phyloP scores from a whole-genome alignment of 2,113 vertebrate species.

The Syrrhaptes paradoxus region DNA sequence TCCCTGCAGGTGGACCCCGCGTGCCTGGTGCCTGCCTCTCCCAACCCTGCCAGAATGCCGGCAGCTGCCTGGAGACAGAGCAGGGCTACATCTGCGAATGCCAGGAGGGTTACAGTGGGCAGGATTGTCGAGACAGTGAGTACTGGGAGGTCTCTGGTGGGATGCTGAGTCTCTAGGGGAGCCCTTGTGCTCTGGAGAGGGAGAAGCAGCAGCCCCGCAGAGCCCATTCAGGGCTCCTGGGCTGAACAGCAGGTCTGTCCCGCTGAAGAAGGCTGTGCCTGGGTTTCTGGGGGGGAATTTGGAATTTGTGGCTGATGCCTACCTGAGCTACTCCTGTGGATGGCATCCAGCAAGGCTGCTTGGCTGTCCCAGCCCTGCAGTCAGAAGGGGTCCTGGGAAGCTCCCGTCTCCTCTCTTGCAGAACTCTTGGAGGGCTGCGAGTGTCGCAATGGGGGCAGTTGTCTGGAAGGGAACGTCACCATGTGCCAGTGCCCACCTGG shows the following conservation, averaged over 20 bases:
- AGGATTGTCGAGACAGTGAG: constrained; percentile 85
- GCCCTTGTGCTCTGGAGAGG: not conserved
- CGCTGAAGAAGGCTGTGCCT: not conserved
- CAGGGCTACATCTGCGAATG: constrained; percentile 86
- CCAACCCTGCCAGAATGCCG: constrained; percentile 74
- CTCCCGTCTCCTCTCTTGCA: not conserved
- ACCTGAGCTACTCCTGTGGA: not conserved
- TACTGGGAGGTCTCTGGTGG: not conserved
- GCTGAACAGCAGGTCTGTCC: not conserved
- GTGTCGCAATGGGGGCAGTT: constrained; percentile 91
- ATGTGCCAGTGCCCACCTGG: constrained; percentile 89
- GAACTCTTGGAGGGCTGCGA: constrained; percentile 80
- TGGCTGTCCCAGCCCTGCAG: not conserved
- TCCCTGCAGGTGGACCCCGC: constrained; percentile 29
- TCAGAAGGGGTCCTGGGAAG: not conserved
- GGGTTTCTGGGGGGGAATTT: not conserved
- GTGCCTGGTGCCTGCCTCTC: constrained; percentile 58
- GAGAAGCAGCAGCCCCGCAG: not conserved
- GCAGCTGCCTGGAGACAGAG: constrained; percentile 74
- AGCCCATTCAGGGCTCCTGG: not conserved
- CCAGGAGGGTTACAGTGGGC: constrained; percentile 82
- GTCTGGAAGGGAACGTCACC: constrained; percentile 83
- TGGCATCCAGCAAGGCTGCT: not conserved
- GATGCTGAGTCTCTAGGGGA: not conserved
- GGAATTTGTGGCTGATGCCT: not conserved